A percentile compares a stretch with the other conserved stretches of the same genome.
Evolutionary conservation across 2,797 vertebrate genomes (phyloP).

Genomic region (Monodelphis domestica): DNA sequence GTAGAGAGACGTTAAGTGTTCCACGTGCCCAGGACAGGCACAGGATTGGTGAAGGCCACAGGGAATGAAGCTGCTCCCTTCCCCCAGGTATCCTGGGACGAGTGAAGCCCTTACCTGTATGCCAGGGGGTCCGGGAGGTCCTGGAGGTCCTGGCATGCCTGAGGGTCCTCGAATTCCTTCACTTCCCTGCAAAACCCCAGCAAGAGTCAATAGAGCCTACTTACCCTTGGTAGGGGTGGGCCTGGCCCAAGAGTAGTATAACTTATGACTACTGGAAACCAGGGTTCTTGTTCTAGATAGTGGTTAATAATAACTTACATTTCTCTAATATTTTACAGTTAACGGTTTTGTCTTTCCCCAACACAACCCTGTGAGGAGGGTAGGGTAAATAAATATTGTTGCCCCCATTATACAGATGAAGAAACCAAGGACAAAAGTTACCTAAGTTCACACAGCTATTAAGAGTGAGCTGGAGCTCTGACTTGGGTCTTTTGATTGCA

Average conservation of each 20-base stretch:
- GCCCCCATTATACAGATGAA: neutral
- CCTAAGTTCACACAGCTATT: neutral
- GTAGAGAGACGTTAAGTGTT: neutral
- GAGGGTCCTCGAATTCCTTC: conserved; percentile 90
- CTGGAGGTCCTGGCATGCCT: conserved; percentile 90
- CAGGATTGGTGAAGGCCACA: neutral
- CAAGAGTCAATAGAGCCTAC: conserved; percentile 18
- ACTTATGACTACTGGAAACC: neutral
- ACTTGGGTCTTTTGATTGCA: neutral
- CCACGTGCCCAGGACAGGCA: neutral
- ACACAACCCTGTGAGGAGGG: neutral
- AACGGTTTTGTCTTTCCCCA: neutral
- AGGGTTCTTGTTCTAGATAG: conserved; percentile 1
- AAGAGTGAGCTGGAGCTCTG: neutral
- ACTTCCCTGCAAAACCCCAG: conserved; percentile 85
- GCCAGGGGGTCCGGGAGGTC: conserved; percentile 91
- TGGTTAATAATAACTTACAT: neutral
- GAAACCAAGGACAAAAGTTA: neutral
- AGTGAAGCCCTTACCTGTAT: conserved; percentile 87
- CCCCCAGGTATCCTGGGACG: neutral
- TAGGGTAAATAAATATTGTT: neutral
- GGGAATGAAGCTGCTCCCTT: neutral
- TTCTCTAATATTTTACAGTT: neutral
- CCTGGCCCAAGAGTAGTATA: neutral
- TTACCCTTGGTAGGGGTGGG: too few relatives aligned